Base-by-base conservation (phyloP, 1,140 invertebrate genomes). In the Euwallacea similis region DNA sequence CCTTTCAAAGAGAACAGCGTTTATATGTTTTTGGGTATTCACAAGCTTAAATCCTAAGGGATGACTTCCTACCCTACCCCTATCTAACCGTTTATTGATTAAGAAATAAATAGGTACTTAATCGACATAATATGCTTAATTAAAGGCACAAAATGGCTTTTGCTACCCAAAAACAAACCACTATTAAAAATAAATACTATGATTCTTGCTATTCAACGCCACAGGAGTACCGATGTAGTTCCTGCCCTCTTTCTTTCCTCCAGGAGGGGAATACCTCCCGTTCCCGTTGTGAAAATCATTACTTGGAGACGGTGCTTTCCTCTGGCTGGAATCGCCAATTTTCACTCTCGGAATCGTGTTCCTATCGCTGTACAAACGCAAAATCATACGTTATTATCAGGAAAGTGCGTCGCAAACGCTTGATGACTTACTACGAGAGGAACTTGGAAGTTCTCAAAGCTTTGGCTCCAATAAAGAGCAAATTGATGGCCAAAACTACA, bases 131-230 rank as follows among this genome's bases (percentile, higher is more conserved):
- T 4, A 4, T 4, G 21, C 21, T 33, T 4, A 33, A 33, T 33
- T 33, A 33, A 33, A 2, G 4, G 4, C 21, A 33, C 21, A 33
- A 33, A 33, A 33, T 4, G 21, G 21, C 1, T 4, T 4, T 33
- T 33, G 4, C 21, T 33, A 33, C 4, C 21, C 1, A 33, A 4
- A 4, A 33, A 33, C 21, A 33, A n/a, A 33, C 21, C 21, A 33
- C 21, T 33, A 1, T 50, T 70, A 54, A 66, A 42, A 70, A 55
- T 70, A 70, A 70, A 66, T 70, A 9, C 43, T 53, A 3, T n/a
- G 61, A 42, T 50, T 71, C 46, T 33, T 64, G 46, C 44, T 56
- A 16, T 41, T 66, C n/a, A 66, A 44, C 43, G 54, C 62, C 43
- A 71, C n/a, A 11, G 64, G 62, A 6, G 62, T 71, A 42, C 64